Base-by-base conservation (phyloP, 2,113 vertebrate species). In the Xenus cinereus region DNA sequence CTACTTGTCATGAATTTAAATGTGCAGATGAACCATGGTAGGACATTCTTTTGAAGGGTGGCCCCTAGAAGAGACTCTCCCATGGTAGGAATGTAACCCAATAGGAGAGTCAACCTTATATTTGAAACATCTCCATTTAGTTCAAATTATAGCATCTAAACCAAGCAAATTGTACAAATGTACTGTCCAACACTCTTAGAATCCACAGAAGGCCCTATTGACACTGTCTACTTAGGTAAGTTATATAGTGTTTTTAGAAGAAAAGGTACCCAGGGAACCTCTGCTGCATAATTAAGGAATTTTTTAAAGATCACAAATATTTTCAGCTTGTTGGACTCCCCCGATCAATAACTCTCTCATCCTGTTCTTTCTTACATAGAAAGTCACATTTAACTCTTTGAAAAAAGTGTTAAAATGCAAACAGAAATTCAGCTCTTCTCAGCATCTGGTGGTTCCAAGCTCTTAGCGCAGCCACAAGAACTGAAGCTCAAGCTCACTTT, bases 11-110 rank as follows among this genome's bases (percentile, higher is more conserved):
- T 7, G 32, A 57, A 27, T 74, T 89, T 66, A 66, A 46, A 66
- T 48, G 12, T 62, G 45, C 84, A 86, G 48, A 71, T 39, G 26
- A 68, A 72, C 27, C 78, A 74, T 66, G 28, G 68, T 26, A 84
- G 24, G 66, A 75, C 51, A 96, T 96, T 95, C 84, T 87, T 96
- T n/a, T 12, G n/a, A 71, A 85, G 69, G 84, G 89, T 82, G 74
- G 81, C 66, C 73, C 64, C 73, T 63, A 81, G 54, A 72, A 75
- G 46, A 84, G 87, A 89, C 76, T 77, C 87, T 89, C 94, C 93
- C 87, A 57, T 2, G 13, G 56, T 7, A 95, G 91, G 87, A 95
- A 97, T 92, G 96, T 26, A 86, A 95, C 7, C 51, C 54, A 77
- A 59, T 45, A 77, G 46, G 8, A 80, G 10, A 84, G 17, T 8